A percentile compares a stretch with the other conserved stretches of the same genome.
phyloP scores from a whole-genome alignment of 2,113 vertebrate genomes.

The Collichthys lucidus region DNA sequence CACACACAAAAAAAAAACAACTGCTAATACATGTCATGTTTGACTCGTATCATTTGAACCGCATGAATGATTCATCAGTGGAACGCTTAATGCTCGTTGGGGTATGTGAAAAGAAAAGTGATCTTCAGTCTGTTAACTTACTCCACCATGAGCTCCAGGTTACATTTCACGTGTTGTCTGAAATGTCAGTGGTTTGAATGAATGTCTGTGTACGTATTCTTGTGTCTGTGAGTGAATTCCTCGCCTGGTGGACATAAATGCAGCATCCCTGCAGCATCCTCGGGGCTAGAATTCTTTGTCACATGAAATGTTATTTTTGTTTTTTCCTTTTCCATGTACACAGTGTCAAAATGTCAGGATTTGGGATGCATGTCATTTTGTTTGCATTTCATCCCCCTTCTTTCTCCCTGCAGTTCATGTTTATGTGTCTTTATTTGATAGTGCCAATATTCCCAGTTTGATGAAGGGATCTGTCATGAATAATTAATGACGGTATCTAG shows the following conservation, averaged over 20 bases:
- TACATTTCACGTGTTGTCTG: neutral
- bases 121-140: conserved; percentile 8
- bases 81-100: neutral
- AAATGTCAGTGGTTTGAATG: neutral
- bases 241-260: conserved; percentile 12
- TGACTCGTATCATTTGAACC: conserved; percentile 54
- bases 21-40: conserved; percentile 51
- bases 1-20: neutral
- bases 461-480: neutral
- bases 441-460: no score
- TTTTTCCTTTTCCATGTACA: conserved; percentile 4
- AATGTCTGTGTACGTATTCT: neutral
- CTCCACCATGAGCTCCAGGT: neutral
- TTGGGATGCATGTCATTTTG: neutral
- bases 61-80: conserved; percentile 57
- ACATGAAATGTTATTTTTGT: conserved; percentile 11
- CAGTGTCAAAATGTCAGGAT: neutral
- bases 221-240: neutral
- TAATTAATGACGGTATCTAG: neutral
- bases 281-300: neutral
- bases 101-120: conserved; percentile 19
- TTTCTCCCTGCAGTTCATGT: neutral
- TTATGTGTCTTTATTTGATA: neutral
- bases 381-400: no score
- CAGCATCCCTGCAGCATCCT: conserved; percentile 11